phyloP scores from a whole-genome alignment of 2,797 vertebrate species.

The Spea hammondii region DNA sequence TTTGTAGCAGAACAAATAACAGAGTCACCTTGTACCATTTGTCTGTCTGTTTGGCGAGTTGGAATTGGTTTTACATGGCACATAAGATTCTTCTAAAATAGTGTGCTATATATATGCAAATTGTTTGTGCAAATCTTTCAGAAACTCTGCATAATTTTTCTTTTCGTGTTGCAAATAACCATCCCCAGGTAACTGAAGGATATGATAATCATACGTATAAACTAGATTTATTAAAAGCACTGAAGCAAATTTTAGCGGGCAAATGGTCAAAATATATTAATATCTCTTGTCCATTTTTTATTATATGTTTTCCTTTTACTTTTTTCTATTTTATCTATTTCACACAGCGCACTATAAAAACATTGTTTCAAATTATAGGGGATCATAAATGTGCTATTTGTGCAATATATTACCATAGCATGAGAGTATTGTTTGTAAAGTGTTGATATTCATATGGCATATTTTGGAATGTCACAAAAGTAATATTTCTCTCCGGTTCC shows the following conservation, averaged over 20 bases:
- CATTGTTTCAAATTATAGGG: slow-evolving; percentile 20
- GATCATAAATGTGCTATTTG: slow-evolving; percentile 24
- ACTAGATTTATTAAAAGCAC: slow-evolving; percentile 42
- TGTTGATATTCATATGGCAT: slow-evolving; percentile 6
- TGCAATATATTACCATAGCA: slow-evolving; percentile 29
- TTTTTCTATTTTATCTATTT: slow-evolving; percentile 22
- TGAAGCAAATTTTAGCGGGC: slow-evolving; percentile 33
- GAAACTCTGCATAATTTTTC: slow-evolving; percentile 16
- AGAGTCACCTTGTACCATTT: slow-evolving; percentile 47
- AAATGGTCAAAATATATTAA: slow-evolving; percentile 34
- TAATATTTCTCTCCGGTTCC: slow-evolving; percentile 28
- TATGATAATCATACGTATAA: slow-evolving; percentile 49
- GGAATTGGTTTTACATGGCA: slow-evolving; percentile 45
- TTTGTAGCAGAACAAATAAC: slow-evolving; percentile 34
- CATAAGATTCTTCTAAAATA: slow-evolving; percentile 43
- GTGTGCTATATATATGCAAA: slow-evolving; percentile 22
- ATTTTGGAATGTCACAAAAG: slow-evolving; percentile 9
- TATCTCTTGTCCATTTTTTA: background rate
- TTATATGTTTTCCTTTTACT: background rate
- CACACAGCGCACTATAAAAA: slow-evolving; percentile 33
- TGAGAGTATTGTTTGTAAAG: slow-evolving; percentile 31
- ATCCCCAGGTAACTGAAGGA: slow-evolving; percentile 35
- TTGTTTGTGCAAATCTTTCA: slow-evolving; percentile 4
- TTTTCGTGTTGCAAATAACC: slow-evolving; percentile 12
- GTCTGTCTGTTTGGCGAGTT: slow-evolving; percentile 28